phyloP scores from a whole-genome alignment of 2,888 invertebrate genomes.

The Tridacna gigas region DNA sequence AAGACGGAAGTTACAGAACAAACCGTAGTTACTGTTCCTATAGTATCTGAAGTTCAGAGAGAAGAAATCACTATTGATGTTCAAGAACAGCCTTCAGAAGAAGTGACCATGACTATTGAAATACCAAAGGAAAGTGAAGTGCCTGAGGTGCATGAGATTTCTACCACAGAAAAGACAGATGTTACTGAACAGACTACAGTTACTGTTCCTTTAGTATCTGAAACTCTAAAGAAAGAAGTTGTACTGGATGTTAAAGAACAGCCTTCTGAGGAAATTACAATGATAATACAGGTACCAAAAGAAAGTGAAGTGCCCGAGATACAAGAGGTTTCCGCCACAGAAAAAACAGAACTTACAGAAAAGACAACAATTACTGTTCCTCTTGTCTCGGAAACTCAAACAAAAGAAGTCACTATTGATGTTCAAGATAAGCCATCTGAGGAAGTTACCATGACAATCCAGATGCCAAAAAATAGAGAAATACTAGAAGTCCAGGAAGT shows the following conservation, averaged over 20 bases:
- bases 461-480: slow-evolving; percentile 56
- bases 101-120: slow-evolving; percentile 64
- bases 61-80: slow-evolving; percentile 64
- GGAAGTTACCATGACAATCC: slow-evolving; percentile 65
- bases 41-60: slow-evolving; percentile 60
- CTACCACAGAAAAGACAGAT: slow-evolving; percentile 60
- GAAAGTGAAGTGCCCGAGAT: slow-evolving; percentile 67
- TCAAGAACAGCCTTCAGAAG: slow-evolving; percentile 67
- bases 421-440: slow-evolving; percentile 66
- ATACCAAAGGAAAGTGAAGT: slow-evolving; percentile 62
- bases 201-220: slow-evolving; percentile 59
- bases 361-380: slow-evolving; percentile 64
- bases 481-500: slow-evolving; percentile 64
- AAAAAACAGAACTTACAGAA: slow-evolving; percentile 58
- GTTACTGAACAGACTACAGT: slow-evolving; percentile 54
- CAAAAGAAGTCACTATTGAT: slow-evolving; percentile 63
- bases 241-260: slow-evolving; percentile 69
- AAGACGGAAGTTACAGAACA: slow-evolving; percentile 54
- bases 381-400: slow-evolving; percentile 62
- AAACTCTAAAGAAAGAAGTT: slow-evolving; percentile 71
- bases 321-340: slow-evolving; percentile 63
- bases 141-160: slow-evolving; percentile 63
- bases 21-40: slow-evolving; percentile 60
- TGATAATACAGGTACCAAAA: slow-evolving; percentile 71
- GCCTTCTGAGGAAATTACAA: slow-evolving; percentile 75